These are phyloP conservation scores for Delia radicum DNA, from an alignment of 1,140 invertebrate species.

Conservation along the genomic window DNA sequence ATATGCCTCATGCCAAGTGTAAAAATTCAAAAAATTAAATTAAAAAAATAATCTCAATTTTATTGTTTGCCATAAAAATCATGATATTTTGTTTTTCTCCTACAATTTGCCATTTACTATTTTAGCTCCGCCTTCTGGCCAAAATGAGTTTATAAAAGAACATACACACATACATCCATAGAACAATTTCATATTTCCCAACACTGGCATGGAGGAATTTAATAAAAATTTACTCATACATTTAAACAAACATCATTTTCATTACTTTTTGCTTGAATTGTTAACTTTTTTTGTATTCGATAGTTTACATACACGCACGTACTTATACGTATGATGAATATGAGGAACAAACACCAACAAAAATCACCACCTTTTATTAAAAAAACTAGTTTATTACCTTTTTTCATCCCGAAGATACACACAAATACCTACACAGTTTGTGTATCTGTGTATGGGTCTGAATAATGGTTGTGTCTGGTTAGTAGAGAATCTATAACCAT, in stretches of 20 bases:
- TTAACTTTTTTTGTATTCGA: too few relatives aligned
- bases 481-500: too few relatives aligned
- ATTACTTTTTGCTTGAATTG: too few relatives aligned
- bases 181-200: background rate
- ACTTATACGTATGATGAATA: too few relatives aligned
- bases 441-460: background rate
- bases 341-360: background rate
- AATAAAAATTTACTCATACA: background rate
- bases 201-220: background rate
- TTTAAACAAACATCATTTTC: background rate
- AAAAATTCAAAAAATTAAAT: background rate
- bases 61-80: background rate
- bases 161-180: background rate
- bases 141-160: background rate
- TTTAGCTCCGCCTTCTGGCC: conserved; percentile 13
- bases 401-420: too few relatives aligned
- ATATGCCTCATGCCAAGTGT: background rate
- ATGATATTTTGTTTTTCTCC: background rate
- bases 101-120: background rate
- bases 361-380: background rate
- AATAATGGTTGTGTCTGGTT: background rate
- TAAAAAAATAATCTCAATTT: background rate
- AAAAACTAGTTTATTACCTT: background rate
- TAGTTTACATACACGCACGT: too few relatives aligned
- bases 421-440: too few relatives aligned